Evolutionary conservation across 2,888 invertebrate genomes (phyloP).

Genomic region (Aphodius sticticus): DNA sequence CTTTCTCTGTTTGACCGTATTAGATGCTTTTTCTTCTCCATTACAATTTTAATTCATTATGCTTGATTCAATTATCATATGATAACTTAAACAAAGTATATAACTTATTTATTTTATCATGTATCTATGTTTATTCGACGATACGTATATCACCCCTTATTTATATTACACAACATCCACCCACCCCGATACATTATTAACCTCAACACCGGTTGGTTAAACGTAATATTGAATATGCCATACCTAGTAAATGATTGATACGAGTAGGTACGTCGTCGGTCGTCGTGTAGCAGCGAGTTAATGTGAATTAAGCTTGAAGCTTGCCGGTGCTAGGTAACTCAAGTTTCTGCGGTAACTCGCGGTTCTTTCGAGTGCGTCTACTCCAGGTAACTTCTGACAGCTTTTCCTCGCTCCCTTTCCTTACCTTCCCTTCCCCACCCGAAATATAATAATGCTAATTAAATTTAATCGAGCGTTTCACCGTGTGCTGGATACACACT

Average conservation of each 20-base stretch:
- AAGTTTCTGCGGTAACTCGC: background rate
- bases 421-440: conserved; percentile 12
- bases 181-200: no score
- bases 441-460: conserved; percentile 35
- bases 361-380: background rate
- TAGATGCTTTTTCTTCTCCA: no score
- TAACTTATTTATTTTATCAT: no score
- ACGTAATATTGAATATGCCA: background rate
- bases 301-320: background rate
- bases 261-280: background rate
- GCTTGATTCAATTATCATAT: no score
- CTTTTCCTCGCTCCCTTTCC: conserved; percentile 6
- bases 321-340: background rate
- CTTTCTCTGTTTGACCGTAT: no score
- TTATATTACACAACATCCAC: no score
- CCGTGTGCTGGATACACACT: background rate
- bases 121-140: no score
- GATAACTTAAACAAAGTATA: no score
- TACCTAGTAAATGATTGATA: background rate
- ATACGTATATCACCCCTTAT: background rate
- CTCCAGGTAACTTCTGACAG: background rate
- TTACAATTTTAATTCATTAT: no score
- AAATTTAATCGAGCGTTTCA: conserved; percentile 32
- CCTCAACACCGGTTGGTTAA: no score
- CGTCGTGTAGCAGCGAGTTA: background rate